phyloP scores from a whole-genome alignment of 2,797 vertebrate species.

The Gobionotothen gibberifrons region DNA sequence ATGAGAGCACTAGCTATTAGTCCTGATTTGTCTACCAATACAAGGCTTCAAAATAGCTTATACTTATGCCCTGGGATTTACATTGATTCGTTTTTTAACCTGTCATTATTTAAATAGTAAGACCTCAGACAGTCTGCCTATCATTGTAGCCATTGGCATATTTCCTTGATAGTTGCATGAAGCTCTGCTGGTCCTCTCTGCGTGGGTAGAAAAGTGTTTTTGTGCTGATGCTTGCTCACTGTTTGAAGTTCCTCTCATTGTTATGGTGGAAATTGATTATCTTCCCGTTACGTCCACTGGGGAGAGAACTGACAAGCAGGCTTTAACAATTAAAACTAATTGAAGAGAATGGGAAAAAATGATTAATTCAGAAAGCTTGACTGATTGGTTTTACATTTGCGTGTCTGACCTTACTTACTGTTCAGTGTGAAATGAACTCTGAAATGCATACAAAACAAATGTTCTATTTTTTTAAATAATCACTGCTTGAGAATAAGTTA shows the following conservation, averaged over 20 bases:
- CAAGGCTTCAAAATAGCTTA: not conserved
- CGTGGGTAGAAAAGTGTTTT: slow-evolving; percentile 31
- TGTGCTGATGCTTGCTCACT: slow-evolving; percentile 53
- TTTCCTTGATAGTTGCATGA: slow-evolving; percentile 31
- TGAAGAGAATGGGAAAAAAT: slow-evolving; percentile 21
- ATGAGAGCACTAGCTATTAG: slow-evolving; percentile 12
- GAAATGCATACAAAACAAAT: not conserved
- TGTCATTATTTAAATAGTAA: not conserved
- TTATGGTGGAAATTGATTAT: slow-evolving; percentile 53
- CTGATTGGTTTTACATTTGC: not conserved
- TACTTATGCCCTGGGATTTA: not conserved
- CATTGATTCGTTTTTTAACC: slow-evolving; percentile 33
- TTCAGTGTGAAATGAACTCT: not conserved
- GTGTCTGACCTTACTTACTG: slow-evolving; percentile 1
- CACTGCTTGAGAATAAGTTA: not conserved
- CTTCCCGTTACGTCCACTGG: slow-evolving; percentile 27
- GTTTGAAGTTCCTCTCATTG: slow-evolving; percentile 43
- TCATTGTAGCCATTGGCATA: slow-evolving; percentile 7
- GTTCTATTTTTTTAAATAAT: no score
- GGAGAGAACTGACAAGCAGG: slow-evolving; percentile 19
- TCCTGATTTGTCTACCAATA: slow-evolving; percentile 12
- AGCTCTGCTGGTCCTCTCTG: slow-evolving; percentile 21
- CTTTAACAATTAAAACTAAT: slow-evolving; percentile 29
- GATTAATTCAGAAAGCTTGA: not conserved
- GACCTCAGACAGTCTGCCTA: not conserved